Evolutionary conservation across 2,888 invertebrate species (phyloP).

Genomic region (Agrochola lychnidis): DNA sequence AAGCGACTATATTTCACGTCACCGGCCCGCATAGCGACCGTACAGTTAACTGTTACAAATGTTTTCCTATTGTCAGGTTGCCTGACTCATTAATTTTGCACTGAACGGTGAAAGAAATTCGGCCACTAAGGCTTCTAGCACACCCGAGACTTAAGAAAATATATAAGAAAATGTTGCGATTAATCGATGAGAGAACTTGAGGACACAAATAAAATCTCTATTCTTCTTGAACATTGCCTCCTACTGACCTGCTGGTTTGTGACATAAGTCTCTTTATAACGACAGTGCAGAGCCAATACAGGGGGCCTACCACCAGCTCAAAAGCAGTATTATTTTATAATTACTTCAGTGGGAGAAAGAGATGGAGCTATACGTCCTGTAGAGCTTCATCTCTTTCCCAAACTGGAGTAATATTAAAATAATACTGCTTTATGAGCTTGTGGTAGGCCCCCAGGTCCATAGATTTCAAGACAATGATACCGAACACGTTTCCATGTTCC

Average conservation of each 20-base stretch:
- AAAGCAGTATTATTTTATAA: too few relatives aligned
- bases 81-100: slow-evolving; percentile 79
- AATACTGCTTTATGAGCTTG: too few relatives aligned
- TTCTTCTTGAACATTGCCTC: background rate
- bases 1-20: slow-evolving; percentile 50
- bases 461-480: background rate
- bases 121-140: slow-evolving; percentile 11
- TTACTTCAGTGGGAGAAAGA: too few relatives aligned
- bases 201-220: background rate
- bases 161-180: background rate
- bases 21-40: slow-evolving; percentile 64
- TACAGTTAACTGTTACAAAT: slow-evolving; percentile 77
- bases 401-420: too few relatives aligned
- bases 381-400: too few relatives aligned
- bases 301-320: too few relatives aligned
- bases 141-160: background rate
- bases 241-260: background rate
- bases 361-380: too few relatives aligned
- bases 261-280: background rate
- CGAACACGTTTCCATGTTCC: background rate
- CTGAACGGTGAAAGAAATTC: slow-evolving; percentile 69
- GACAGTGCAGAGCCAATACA: background rate
- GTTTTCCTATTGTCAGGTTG: slow-evolving; percentile 75
- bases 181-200: background rate
- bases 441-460: too few relatives aligned